Evolutionary conservation across 2,113 vertebrate genomes (phyloP).

Genomic region (Puma concolor): DNA sequence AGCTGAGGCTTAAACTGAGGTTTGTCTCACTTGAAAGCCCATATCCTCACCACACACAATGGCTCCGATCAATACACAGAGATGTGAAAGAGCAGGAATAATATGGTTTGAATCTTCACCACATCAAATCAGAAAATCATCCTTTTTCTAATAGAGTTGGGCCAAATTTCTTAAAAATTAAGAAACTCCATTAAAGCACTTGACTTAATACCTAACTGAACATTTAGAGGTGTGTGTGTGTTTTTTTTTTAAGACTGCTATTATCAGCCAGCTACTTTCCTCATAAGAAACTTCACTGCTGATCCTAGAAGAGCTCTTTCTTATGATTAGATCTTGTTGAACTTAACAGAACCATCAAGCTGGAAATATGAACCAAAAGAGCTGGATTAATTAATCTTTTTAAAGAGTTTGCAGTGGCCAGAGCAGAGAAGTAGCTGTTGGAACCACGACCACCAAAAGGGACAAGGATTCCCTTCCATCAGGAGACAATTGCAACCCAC

Average conservation of each 20-base stretch:
- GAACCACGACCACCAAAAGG: background rate
- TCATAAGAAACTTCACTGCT: background rate
- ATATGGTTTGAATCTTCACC: background rate
- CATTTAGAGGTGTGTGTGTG: background rate
- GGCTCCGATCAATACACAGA: background rate
- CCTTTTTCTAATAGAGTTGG: background rate
- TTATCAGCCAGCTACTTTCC: background rate
- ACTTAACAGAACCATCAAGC: background rate
- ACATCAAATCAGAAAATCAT: conserved; percentile 1
- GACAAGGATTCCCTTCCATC: background rate
- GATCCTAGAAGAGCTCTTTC: background rate
- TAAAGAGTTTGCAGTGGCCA: background rate
- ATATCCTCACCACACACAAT: background rate
- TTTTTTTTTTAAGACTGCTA: background rate
- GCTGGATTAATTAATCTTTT: background rate
- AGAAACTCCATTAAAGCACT: background rate
- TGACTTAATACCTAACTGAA: background rate
- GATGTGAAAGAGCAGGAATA: background rate
- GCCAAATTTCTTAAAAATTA: background rate
- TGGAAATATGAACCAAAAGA: background rate
- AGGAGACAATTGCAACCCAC: background rate
- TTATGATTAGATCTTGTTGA: background rate
- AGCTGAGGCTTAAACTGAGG: background rate
- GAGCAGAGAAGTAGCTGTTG: background rate
- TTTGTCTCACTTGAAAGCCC: background rate